Base-by-base conservation (phyloP, 2,888 invertebrate species). In the Limnephilus rhombicus region DNA sequence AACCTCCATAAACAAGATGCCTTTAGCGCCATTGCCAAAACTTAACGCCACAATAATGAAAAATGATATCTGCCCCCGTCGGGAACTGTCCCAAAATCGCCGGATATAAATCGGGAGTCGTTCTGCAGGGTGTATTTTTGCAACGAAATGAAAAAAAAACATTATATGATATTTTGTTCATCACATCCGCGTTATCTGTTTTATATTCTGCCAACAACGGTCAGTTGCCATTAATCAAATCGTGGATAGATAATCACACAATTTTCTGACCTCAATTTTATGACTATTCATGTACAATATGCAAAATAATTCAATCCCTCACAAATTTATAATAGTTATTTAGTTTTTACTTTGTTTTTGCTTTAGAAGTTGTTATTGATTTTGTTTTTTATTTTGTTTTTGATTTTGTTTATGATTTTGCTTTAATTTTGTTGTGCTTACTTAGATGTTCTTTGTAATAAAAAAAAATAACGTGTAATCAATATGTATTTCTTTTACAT, bases 1-100 rank as follows among this genome's bases (percentile, higher is more conserved):
- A 83, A 37, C 24, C 83, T 7, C 37, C 83, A 83, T 83, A 83
- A 83, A 68, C 68, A 68, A 68, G 7, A 68, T 9, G 68, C 68
- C 68, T 68, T 68, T 68, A 68, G 68, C 24, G 24, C 7, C 68
- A 68, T 68, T 68, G 68, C 24, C 68, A 37, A 83, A 83, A 37
- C 83, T 37, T 37, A 83, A 41, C 41, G 83, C 41, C 83, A 83
- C 37, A 83, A 83, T 83, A 34, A 83, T 37, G 83, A 83, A 34
- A 83, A 83, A 83, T 41, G 83, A 83, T 83, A 24, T 83, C 34
- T 41, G 83, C 83, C 34, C 83, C 41, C 83, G 83, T 18, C 83
- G 83, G 83, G 83, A 83, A 68, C 68, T 68, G 68, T 68, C 68
- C 68, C 68, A 68, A 68, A 68, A 68, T 68, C 68, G 24, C 68